Evolutionary conservation across 2,888 invertebrate species (phyloP), one percentile per base, ranked within the genome.

Genomic region (Drosophila colorata): DNA sequence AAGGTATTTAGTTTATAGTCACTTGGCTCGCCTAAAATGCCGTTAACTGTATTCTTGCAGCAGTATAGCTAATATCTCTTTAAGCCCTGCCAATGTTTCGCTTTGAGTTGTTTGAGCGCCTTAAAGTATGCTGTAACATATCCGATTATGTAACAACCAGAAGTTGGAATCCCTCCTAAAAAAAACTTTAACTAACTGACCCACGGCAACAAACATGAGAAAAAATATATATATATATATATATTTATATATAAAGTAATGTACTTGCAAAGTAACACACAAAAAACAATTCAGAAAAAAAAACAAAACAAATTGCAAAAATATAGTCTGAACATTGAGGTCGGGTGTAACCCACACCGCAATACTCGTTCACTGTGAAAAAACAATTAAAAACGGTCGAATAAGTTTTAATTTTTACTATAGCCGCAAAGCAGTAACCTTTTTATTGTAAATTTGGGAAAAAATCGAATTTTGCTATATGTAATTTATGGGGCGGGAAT

Each of bases 181-280:
- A 44, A 20, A 33, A 40, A 37, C 63, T 40, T 47, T 33, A 37
- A 28, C 68, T 63, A 68, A 58, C 69, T 58, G 69, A 68, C 57
- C 57, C 43, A 58, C 37, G 46, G 51, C 63, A 73, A 59, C 56
- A 68, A 28, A 20, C 20, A 31, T 8, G 25, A 20, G 18, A 31
- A 44, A 14, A 18, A 53, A 56, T 18, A 44, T 28, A 43, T 28
- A 43, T 20, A 3, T 20, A 20, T 20, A 20, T 20, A 56, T 38
- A 56, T 20, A 20, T 20, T 4, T 20, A 56, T 38, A 56, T 60
- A 38, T 31, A 41, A 55, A 78, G 48, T 58, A 59, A 63, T 59
- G 64, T 46, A 59, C 49, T 47, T 47, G 40, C 46, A 40, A 44
- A 61, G 40, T 46, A 40, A 47, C 4, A 35, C 31, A 33, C 31